A percentile compares a stretch with the other conserved stretches of the same genome.
These are phyloP conservation scores for Pomatostomus ruficeps DNA, from an alignment of 2,113 vertebrate genomes.

Conservation along the genomic window DNA sequence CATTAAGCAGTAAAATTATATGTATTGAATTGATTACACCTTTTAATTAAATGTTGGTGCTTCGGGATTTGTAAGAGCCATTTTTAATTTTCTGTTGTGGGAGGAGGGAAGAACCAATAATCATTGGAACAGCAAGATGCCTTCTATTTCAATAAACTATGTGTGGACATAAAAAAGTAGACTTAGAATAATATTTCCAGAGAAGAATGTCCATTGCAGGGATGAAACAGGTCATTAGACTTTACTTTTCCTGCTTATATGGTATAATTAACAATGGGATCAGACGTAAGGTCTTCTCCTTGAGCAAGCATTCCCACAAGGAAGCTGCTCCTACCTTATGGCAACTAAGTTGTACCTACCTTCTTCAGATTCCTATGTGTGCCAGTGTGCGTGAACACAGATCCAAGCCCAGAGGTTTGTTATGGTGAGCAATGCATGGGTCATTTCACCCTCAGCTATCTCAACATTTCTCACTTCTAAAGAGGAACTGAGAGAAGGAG, in stretches of 20 bases:
- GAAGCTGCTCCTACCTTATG: not conserved
- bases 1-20: not conserved
- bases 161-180: not conserved
- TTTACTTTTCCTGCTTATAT: not conserved
- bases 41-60: not conserved
- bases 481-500: not conserved
- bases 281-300: not conserved
- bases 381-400: accelerated
- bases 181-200: not conserved
- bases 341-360: not conserved
- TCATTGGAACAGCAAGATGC: not conserved
- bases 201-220: not conserved
- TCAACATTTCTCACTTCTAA: not conserved
- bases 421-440: not conserved
- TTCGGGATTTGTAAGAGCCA: not conserved
- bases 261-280: not conserved
- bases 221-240: not conserved
- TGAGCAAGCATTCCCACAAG: not conserved
- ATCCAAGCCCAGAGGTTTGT: not conserved
- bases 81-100: conserved; percentile 8
- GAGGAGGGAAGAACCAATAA: not conserved
- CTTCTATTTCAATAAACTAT: not conserved
- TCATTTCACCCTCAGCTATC: not conserved
- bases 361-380: not conserved
- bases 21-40: not conserved